Evolutionary conservation across 2,888 invertebrate genomes (phyloP).

Genomic region (Eilema sororculum): DNA sequence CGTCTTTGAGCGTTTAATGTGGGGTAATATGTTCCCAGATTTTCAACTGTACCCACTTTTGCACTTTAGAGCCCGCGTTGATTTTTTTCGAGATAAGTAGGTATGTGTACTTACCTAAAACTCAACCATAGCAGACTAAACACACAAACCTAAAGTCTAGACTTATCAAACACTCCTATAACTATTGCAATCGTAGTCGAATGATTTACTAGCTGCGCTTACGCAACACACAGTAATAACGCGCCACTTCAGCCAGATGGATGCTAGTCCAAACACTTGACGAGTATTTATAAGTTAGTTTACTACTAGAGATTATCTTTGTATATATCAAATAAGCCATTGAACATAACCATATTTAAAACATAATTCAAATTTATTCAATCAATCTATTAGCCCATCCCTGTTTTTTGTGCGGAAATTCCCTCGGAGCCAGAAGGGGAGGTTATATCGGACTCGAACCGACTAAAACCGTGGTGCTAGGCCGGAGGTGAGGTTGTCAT

Average conservation of each 20-base stretch:
- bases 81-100: too few relatives aligned
- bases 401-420: too few relatives aligned
- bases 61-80: too few relatives aligned
- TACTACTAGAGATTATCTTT: constrained; percentile 27
- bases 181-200: constrained; percentile 24
- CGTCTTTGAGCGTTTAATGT: too few relatives aligned
- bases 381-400: neutral
- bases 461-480: too few relatives aligned
- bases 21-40: too few relatives aligned
- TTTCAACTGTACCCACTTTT: too few relatives aligned
- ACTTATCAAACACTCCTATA: constrained; percentile 37
- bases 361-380: neutral
- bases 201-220: constrained; percentile 50
- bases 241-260: constrained; percentile 52
- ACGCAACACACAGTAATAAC: constrained; percentile 31
- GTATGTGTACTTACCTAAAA: too few relatives aligned
- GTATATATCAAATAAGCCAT: neutral
- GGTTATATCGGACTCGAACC: too few relatives aligned
- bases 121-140: neutral
- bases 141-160: constrained; percentile 38
- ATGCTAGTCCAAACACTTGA: constrained; percentile 59
- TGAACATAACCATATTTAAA: neutral
- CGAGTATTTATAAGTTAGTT: constrained; percentile 49
- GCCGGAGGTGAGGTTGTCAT: too few relatives aligned
- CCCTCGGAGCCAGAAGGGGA: too few relatives aligned